Evolutionary conservation across 2,888 invertebrate species (phyloP), one percentile per base, ranked within the genome.

Genomic region (Scaeva pyrastri): DNA sequence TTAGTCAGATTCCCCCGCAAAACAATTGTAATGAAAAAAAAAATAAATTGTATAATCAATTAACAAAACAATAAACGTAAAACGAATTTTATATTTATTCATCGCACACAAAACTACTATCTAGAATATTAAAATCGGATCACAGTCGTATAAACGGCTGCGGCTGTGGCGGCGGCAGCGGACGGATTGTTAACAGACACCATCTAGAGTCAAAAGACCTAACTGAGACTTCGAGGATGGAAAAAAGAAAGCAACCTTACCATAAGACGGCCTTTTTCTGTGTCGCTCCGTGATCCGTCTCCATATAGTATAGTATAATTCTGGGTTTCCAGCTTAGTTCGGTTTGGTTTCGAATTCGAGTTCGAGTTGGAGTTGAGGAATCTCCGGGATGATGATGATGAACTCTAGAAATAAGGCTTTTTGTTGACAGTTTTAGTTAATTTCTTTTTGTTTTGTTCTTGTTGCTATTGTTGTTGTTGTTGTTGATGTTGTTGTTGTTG

Each of bases 51-150:
- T 85, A 88, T 89, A 90, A 90, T 91, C 90, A 90, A 90, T 90
- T 90, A 90, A 91, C 90, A 90, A 90, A 90, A 91, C 90, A 90
- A 91, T 90, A 90, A 90, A 90, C 90, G 90, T 90, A 86, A 86
- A 78, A 74, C 82, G 77, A 86, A 82, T 86, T 73, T 77, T 70
- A 86, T 85, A 73, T 81, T 86, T 86, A 86, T 82, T 86, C 86
- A 86, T 82, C 82, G 82, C 86, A 82, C 82, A 86, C 86, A 82
- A 66, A 86, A 86, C 81, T 86, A 91, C 91, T 91, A 91, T 91
- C 92, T 91, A 91, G 92, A 91, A 91, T 91, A 91, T 91, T 91
- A 91, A 91, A 91, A 91, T 91, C 92, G 91, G 92, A 91, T 91
- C 91, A 91, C 90, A 88, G 68, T 68, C 43, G 45, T 48, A n/a